Evolutionary conservation across 2,797 vertebrate genomes (phyloP).

Genomic region (Balearica regulorum): DNA sequence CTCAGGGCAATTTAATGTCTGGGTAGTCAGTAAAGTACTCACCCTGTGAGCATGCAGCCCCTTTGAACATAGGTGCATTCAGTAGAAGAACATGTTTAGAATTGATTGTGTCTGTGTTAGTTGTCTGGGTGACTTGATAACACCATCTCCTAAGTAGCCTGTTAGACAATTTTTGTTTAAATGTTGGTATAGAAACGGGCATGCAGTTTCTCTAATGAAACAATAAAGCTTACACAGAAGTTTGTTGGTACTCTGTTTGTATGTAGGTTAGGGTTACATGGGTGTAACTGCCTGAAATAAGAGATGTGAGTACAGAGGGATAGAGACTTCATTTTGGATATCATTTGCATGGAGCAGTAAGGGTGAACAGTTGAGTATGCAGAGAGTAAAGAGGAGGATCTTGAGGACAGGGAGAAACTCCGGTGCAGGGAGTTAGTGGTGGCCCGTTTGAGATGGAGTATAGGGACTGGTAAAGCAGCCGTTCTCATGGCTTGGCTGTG

Average conservation of each 20-base stretch:
- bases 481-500: fast-evolving
- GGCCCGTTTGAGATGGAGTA: background rate
- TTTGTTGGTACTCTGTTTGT: fast-evolving
- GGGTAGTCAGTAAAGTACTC: background rate
- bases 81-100: background rate
- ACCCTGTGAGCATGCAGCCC: background rate
- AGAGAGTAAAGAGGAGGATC: background rate
- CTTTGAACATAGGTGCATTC: background rate
- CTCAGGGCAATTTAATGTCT: background rate
- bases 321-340: background rate
- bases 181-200: background rate
- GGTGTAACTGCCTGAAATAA: background rate
- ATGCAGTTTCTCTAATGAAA: background rate
- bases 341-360: background rate
- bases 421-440: background rate
- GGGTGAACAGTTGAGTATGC: background rate
- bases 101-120: background rate
- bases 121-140: background rate
- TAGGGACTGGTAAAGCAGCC: background rate
- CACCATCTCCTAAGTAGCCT: background rate
- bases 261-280: background rate
- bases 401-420: background rate
- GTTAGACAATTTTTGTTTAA: background rate
- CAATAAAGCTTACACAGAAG: background rate
- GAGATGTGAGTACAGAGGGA: background rate